Base-by-base conservation (phyloP, 92 coral and sea anemone genomes). In the Palythoa grandiflora region DNA sequence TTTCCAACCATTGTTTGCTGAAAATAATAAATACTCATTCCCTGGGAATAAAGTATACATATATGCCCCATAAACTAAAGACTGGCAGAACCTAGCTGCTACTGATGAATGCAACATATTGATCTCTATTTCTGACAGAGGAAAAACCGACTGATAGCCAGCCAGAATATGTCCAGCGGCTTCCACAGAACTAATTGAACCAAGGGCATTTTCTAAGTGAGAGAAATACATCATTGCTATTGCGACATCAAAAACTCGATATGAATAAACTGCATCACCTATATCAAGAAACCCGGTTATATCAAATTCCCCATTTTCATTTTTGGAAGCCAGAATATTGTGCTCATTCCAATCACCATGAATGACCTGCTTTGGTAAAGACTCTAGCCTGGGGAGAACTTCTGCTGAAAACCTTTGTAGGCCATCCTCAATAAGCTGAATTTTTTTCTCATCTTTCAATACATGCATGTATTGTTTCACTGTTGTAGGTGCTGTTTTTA, bases 291-390 rank as follows among this genome's bases (percentile, higher is more conserved):
- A 90, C 17, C 93, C 91, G 38, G 55, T 38, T 9, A 84, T 38
- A 71, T 17, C 60, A 35, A 66, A 44, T 1, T 60, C 73, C 12
- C 83, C 83, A 19, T 79, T 73, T 17, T 59, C 36, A 38, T 71
- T 44, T 35, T 79, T 15, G 15, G 85, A 65, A 40, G 90, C 85
- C 38, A 94, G 40, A 1, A 92, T 83, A 35, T 94, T 94, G 16
- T 65, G 70, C 39, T 83, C 89, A 71, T 86, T 94, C 61, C 91
- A 79, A 40, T 94, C 97, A 13, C 93, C 97, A 68, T 92, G 95
- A 78, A 94, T 94, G 54, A 91, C 47, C 79, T 94, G 97, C 81
- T 77, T 92, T 16, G 93, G 92, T 75, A 94, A 89, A 19, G 80
- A 75, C 51, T 81, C 70, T 0, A 94, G 71, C 39, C 50, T 78